Conservation (phyloP, 2,797 vertebrate genomes). For the Alcedo quadribrachys region DNA sequence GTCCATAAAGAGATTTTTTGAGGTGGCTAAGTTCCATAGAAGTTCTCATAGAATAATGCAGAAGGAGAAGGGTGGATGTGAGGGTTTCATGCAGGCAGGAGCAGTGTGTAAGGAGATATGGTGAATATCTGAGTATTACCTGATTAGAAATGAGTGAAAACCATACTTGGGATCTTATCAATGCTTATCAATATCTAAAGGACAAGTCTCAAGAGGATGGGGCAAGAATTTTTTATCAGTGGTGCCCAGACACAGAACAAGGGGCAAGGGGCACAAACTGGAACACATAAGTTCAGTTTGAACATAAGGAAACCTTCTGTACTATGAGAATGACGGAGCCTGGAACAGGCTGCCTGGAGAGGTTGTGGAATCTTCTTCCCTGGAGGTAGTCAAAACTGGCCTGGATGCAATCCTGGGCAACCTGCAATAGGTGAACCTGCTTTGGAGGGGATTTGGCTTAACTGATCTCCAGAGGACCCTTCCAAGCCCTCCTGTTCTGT, state of each 20-base stretch:
- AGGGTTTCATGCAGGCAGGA: background rate
- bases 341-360: no score
- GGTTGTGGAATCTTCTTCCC: background rate
- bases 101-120: background rate
- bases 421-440: background rate
- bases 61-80: background rate
- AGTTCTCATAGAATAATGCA: background rate
- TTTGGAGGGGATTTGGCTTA: background rate
- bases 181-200: background rate
- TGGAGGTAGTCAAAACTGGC: background rate
- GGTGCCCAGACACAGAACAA: no score
- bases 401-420: background rate
- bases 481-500: background rate
- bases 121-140: background rate
- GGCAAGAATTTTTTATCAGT: no score
- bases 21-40: background rate
- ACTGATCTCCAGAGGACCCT: background rate
- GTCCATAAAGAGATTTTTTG: background rate
- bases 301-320: no score
- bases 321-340: no score
- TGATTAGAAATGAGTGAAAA: background rate
- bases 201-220: background rate
- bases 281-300: no score
- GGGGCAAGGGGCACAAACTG: no score
- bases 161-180: background rate